Base-by-base conservation (phyloP, 53 echinoderm and acorn worm species). In the Zoroaster sp. region DNA sequence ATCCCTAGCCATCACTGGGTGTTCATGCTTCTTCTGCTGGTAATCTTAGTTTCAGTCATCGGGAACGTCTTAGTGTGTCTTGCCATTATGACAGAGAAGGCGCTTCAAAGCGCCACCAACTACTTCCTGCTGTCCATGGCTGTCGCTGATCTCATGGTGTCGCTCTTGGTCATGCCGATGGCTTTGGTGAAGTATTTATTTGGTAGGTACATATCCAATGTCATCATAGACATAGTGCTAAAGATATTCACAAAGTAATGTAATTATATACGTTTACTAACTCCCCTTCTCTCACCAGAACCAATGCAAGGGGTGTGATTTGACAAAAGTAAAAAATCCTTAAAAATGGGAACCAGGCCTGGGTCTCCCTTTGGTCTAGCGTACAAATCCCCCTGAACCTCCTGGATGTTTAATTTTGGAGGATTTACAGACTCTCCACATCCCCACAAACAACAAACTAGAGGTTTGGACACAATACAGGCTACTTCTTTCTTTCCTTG, bases 141-240 rank as follows among this genome's bases (percentile, higher is more conserved):
- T 20, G 73, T 96, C 1, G 97, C 97, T 3, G 97, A 96, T 47
- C 90, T 96, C 34, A 93, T 96, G 95, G 97, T 96, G 92, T 89
- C 97, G 11, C 55, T 96, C 39, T 72, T 96, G n/a, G 97, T 96
- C 67, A 96, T 96, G 97, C 97, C 97, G 1, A 67, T 95, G 28
- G 95, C 90, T 28, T 74, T 96, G 1, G 70, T 93, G 36, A 91
- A 91, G 65, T 93, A 95, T 65, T 69, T 95, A 39, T 72, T 89
- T 21, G 97, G 97, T 96, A 90, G 79, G 97, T 66, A 40, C 18
- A 7, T n/a, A 21, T 5, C 4, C 4, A 31, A 32, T 4, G 69
- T 10, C 11, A n/a, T n/a, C n/a, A n/a, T n/a, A n/a, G n/a, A n/a
- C n/a, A n/a, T n/a, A n/a, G n/a, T n/a, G 8, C 49, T 47, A 47